Evolutionary conservation across 1,140 invertebrate genomes (phyloP), one percentile per base, ranked within the genome.

Genomic region (Tachypleus tridentatus): DNA sequence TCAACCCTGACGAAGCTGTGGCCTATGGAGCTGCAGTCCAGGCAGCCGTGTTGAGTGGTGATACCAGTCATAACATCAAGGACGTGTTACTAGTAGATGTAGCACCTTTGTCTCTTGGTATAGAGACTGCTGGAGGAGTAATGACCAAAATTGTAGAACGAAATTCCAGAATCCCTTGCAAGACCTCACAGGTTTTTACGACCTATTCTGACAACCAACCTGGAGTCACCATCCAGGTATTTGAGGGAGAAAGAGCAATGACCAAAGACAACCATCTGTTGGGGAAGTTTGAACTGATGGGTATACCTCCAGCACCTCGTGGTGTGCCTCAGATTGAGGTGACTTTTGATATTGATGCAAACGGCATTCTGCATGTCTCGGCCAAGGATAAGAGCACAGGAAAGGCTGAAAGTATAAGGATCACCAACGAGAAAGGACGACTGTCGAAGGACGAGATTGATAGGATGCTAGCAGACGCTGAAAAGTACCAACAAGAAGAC

Each of bases 161-260:
- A 5, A 87, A 87, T 76, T 81, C 83, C 0, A 80, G 80, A 29
- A 86, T 87, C 67, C 85, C 85, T 0, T 83, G 82, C 58, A 85
- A 85, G 67, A 82, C 84, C 65, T 80, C 89, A 0, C 92, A 97
- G 74, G 94, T 89, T 7, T 97, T 97, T 80, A 94, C 93, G 59
- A 97, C 94, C 2, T 95, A 94, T 74, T 88, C 91, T 1, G 93
- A 97, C 76, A 97, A 97, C 77, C 93, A 97, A 76, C 91, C 93
- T 51, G 90, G 91, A 71, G 89, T 94, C 65, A 78, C 90, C 67
- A 92, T 95, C 74, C 84, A 93, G 10, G 79, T 84, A 4, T 82
- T 73, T 71, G 82, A 83, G 70, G 82, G 81, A 61, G 81, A 83
- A 72, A 73, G 81, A 63, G 77, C 80, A n/a, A 80, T 82, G 80